phyloP scores from a whole-genome alignment of 2,797 vertebrate genomes.

The Rhinatrema bivittatum region DNA sequence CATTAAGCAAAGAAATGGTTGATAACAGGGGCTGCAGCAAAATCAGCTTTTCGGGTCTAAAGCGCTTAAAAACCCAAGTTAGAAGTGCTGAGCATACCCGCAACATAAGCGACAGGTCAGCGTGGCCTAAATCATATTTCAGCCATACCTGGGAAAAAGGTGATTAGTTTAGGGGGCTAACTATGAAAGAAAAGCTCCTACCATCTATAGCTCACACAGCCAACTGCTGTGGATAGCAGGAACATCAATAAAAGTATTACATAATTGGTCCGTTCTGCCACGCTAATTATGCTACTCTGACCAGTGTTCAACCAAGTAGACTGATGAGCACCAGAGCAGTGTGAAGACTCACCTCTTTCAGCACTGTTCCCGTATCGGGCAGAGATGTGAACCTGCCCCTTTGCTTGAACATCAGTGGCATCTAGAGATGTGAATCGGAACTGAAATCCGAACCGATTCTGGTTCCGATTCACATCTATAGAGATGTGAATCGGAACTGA shows the following conservation, averaged over 20 bases:
- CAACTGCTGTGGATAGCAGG: neutral
- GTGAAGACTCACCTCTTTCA: too few species aligned
- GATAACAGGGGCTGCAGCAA: slow-evolving; percentile 4
- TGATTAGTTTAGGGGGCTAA: slow-evolving; percentile 21
- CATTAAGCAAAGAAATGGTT: too few species aligned
- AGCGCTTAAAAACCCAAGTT: slow-evolving; percentile 25
- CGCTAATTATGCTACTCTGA: neutral
- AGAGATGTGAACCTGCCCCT: too few species aligned
- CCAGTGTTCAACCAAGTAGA: too few species aligned
- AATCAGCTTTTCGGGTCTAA: slow-evolving; percentile 15
- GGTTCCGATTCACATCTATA: too few species aligned
- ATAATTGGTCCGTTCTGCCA: slow-evolving; percentile 12
- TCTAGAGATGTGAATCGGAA: too few species aligned
- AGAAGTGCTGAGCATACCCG: slow-evolving; percentile 15
- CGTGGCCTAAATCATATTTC: neutral
- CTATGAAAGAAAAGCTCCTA: slow-evolving; percentile 1
- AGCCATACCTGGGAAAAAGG: slow-evolving; percentile 1
- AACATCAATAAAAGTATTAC: neutral
- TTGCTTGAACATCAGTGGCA: too few species aligned
- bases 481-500: too few species aligned
- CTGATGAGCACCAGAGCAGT: too few species aligned
- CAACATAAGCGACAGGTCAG: slow-evolving; percentile 36
- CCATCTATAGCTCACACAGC: neutral
- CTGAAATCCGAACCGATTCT: too few species aligned
- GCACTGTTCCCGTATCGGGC: too few species aligned